Evolutionary conservation across 2,888 invertebrate species (phyloP).

Genomic region (Suillia variegata): DNA sequence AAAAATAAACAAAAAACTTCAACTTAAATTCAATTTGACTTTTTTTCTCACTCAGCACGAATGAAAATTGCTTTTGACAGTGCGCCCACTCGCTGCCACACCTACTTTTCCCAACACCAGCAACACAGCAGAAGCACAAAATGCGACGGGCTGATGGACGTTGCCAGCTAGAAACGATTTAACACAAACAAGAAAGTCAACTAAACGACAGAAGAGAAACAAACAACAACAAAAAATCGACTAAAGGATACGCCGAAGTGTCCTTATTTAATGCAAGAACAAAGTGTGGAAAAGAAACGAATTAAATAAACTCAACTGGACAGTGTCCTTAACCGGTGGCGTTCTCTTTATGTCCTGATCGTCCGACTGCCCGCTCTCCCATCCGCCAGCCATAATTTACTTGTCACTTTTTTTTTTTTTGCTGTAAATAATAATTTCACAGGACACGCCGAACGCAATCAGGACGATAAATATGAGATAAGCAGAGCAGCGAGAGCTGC

Average conservation of each 20-base stretch:
- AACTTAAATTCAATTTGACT: conserved; percentile 15
- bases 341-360: conserved; percentile 2
- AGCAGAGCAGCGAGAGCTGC: no score
- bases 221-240: no score
- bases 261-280: conserved; percentile 8
- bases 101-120: no score
- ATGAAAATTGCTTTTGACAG: conserved; percentile 15
- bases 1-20: conserved; percentile 9
- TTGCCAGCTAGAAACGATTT: no score
- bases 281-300: conserved; percentile 9
- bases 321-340: conserved; percentile 1
- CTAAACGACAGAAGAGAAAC: background rate
- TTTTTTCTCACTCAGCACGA: conserved; percentile 13
- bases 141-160: no score
- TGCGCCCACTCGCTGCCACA: no score
- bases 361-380: background rate
- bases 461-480: no score
- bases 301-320: conserved; percentile 5
- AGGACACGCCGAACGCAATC: no score
- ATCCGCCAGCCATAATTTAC: conserved; percentile 1
- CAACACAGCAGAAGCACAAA: background rate
- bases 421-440: background rate
- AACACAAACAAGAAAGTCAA: background rate
- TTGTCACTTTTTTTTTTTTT: conserved; percentile 10
- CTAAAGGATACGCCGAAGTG: conserved; percentile 2